phyloP scores from a whole-genome alignment of 2,797 vertebrate genomes.

The Alca torda region DNA sequence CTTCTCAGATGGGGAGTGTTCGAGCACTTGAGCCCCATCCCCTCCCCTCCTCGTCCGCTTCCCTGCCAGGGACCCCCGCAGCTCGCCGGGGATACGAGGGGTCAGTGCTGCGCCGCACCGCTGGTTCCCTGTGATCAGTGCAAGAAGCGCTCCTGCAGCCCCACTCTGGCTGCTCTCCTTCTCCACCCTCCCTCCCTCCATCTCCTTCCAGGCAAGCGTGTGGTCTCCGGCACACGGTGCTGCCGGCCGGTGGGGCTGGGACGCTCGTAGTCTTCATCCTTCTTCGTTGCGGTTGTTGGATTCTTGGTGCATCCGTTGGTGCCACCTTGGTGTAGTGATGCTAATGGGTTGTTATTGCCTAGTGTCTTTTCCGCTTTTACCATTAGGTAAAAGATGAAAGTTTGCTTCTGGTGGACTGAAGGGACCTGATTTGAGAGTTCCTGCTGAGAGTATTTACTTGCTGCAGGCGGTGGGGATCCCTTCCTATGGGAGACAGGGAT shows the following conservation, averaged over 20 bases:
- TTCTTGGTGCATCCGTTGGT: not conserved
- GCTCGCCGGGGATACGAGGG: not conserved
- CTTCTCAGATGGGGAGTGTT: accelerated
- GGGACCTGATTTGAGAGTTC: not conserved
- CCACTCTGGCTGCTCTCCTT: not conserved
- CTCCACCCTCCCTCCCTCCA: accelerated
- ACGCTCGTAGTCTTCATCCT: accelerated
- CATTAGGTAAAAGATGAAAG: not conserved
- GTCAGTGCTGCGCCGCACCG: accelerated
- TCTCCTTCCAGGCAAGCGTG: not conserved
- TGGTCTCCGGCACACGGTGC: not conserved
- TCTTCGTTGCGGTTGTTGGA: accelerated
- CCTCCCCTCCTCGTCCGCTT: accelerated
- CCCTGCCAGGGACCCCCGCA: not conserved
- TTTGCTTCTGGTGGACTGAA: not conserved
- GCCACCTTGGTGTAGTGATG: accelerated
- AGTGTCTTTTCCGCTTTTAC: too few relatives aligned
- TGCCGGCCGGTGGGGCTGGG: accelerated
- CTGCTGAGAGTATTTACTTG: not conserved
- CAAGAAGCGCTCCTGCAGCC: accelerated
- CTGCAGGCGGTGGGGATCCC: not conserved
- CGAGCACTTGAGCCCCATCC: accelerated
- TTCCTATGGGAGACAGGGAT: accelerated
- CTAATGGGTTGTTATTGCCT: accelerated
- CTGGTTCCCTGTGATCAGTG: accelerated